phyloP scores from a whole-genome alignment of 2,888 invertebrate species.

The Folsomia manolachei region DNA sequence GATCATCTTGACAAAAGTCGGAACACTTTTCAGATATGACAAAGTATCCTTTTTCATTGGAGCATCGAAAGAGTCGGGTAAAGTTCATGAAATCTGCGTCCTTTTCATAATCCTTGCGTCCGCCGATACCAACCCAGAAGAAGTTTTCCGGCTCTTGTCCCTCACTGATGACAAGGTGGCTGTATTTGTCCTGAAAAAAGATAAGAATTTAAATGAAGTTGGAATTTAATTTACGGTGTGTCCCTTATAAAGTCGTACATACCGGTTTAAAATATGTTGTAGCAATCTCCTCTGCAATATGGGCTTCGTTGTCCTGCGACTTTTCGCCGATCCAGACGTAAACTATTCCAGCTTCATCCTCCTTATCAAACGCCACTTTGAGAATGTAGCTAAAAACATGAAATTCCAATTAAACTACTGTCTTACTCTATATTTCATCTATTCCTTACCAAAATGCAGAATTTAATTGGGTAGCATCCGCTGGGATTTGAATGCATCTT shows the following conservation, averaged over 20 bases:
- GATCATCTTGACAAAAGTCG: conserved; percentile 97
- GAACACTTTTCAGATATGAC: conserved; percentile 98
- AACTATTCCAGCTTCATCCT: conserved; percentile 81
- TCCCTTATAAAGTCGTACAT: no score
- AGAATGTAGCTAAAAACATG: conserved; percentile 31
- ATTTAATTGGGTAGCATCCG: conserved; percentile 80
- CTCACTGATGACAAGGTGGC: conserved; percentile 76
- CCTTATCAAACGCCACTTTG: conserved; percentile 39
- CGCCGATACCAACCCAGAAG: conserved; percentile 95
- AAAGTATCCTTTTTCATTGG: conserved; percentile 99
- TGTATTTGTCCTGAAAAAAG: conserved; percentile 50
- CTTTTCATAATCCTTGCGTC: conserved; percentile 81
- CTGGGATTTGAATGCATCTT: conserved; percentile 82
- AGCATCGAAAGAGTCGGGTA: conserved; percentile 93
- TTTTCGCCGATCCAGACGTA: conserved; percentile 93
- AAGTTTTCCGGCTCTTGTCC: conserved; percentile 97
- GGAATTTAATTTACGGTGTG: not conserved
- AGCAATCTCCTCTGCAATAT: conserved; percentile 85
- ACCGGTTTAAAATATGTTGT: conserved; percentile 59
- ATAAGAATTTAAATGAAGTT: not conserved
- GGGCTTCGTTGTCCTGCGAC: conserved; percentile 78
- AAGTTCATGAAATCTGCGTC: conserved; percentile 89
- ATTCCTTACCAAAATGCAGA: conserved; percentile 86
- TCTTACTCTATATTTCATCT: not conserved
- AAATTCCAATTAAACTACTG: conserved; percentile 19